Conservation (phyloP, 2,113 vertebrate genomes). For the Hemicordylus capensis region DNA sequence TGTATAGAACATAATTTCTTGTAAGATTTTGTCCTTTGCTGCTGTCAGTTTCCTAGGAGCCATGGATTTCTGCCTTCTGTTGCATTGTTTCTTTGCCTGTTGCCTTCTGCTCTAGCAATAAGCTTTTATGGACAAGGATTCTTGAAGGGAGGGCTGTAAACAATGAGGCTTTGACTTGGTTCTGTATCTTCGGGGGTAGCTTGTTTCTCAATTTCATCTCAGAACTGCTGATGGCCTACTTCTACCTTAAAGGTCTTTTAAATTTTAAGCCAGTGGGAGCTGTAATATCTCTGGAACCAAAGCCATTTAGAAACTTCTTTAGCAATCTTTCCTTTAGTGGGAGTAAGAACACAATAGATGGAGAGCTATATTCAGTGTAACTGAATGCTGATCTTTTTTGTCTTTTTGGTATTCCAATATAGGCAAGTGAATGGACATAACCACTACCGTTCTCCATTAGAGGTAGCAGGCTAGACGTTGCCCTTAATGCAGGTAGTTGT, state of each 20-base stretch:
- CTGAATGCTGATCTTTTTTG: not conserved
- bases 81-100: not conserved
- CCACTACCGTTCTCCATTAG: not conserved
- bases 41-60: not conserved
- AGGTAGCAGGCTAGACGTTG: not conserved
- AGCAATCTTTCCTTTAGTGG: not conserved
- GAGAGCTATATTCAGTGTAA: not conserved
- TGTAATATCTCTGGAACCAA: not conserved
- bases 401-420: not conserved
- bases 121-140: conserved; percentile 13
- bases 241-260: not conserved
- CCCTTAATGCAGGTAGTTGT: not conserved
- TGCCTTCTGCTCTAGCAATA: not conserved
- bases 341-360: not conserved
- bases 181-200: not conserved
- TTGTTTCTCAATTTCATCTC: not conserved
- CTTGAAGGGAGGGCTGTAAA: conserved; percentile 11
- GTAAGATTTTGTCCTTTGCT: not conserved
- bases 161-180: conserved; percentile 6
- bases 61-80: not conserved
- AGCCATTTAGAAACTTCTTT: not conserved
- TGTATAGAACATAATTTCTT: not conserved
- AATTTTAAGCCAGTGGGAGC: not conserved
- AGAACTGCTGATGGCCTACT: conserved; percentile 2
- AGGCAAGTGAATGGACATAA: not conserved